Conservation (phyloP, 2,797 vertebrate genomes). For the Orientallactaga sibirica region DNA sequence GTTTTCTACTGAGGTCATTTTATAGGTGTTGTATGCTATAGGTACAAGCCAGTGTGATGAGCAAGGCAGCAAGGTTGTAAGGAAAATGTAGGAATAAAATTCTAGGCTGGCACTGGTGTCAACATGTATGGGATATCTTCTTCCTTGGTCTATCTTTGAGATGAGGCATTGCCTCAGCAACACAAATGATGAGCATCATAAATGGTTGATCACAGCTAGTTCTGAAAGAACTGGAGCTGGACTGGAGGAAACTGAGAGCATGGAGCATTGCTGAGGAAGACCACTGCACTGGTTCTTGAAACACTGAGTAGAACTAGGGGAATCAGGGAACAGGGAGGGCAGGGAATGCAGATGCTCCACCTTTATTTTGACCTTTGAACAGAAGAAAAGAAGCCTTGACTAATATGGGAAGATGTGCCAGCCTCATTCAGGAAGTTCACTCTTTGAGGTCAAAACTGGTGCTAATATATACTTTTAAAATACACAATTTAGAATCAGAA, state of each 20-base stretch:
- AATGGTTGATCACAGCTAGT: slow-evolving; percentile 34
- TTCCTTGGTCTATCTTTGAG: slow-evolving; percentile 46
- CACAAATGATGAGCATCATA: slow-evolving; percentile 36
- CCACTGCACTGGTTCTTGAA: not conserved
- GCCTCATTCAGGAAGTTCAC: not conserved
- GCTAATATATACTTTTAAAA: not conserved
- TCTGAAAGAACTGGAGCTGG: slow-evolving; percentile 14
- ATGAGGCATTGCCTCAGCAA: slow-evolving; percentile 32
- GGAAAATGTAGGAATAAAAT: not conserved
- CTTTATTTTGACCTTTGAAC: not conserved
- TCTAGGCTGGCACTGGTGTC: not conserved
- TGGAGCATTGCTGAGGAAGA: not conserved
- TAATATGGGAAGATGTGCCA: not conserved
- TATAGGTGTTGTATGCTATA: not conserved
- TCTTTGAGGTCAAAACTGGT: not conserved
- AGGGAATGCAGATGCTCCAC: not conserved
- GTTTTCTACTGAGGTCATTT: slow-evolving; percentile 1
- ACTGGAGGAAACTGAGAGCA: not conserved
- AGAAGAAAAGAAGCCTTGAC: not conserved
- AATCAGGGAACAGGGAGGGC: not conserved
- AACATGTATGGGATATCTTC: not conserved
- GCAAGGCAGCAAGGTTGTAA: not conserved
- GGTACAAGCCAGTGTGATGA: not conserved
- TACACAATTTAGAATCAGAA: slow-evolving; percentile 12
- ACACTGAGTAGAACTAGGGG: not conserved